phyloP scores from a whole-genome alignment of 2,113 vertebrate genomes.

The Anthoscopus minutus region DNA sequence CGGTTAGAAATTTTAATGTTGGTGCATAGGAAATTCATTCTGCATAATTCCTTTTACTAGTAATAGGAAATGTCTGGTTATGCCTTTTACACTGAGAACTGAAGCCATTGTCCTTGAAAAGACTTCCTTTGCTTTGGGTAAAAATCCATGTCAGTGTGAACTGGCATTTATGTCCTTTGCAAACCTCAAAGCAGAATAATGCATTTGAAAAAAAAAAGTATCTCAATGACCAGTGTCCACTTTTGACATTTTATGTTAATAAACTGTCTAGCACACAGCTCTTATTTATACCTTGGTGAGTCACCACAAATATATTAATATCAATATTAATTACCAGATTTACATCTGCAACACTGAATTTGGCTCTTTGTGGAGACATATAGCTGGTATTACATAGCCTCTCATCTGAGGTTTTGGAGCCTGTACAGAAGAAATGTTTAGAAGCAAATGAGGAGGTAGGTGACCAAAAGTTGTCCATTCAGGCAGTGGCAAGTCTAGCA shows the following conservation, averaged over 20 bases:
- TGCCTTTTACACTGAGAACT: neutral
- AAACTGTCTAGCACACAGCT: neutral
- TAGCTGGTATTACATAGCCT: neutral
- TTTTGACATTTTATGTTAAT: neutral
- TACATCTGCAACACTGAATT: neutral
- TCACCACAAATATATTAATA: neutral
- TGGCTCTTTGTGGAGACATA: neutral
- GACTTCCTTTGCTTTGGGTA: neutral
- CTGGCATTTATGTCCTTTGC: neutral
- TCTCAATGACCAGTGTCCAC: neutral
- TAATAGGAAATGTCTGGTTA: conserved; percentile 4
- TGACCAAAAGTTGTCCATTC: neutral
- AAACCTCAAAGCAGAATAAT: neutral
- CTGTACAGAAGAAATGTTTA: neutral
- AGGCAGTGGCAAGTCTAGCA: neutral
- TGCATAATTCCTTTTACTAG: conserved; percentile 11
- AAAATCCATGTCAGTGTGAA: neutral
- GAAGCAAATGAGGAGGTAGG: neutral
- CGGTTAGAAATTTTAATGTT: conserved; percentile 15
- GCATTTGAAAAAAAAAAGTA: neutral
- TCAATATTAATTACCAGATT: neutral
- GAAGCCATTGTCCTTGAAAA: neutral
- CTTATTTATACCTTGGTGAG: neutral
- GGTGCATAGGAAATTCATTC: neutral
- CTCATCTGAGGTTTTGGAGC: neutral